phyloP scores from a whole-genome alignment of 1,140 invertebrate species.

The Eubasilissa regina region DNA sequence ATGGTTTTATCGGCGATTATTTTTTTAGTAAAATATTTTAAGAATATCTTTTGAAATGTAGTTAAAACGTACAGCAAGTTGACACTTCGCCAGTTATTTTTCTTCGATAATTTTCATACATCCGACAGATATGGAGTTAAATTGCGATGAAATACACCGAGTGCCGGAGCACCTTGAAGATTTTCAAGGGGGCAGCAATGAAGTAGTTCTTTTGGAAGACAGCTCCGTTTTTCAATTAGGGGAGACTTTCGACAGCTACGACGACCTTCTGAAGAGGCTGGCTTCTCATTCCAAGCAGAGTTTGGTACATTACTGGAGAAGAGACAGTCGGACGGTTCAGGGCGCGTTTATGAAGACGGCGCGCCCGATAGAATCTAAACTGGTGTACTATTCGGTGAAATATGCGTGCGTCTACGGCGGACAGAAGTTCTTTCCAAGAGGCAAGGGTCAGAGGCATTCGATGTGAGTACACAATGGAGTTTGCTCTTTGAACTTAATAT shows the following conservation, averaged over 20 bases:
- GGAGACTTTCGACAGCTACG: slow-evolving; percentile 69
- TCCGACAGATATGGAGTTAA: background rate
- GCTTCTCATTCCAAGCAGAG: slow-evolving; percentile 66
- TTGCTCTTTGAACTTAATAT: background rate
- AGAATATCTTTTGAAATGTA: slow-evolving; percentile 7
- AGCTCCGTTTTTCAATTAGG: slow-evolving; percentile 62
- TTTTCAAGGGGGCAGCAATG: background rate
- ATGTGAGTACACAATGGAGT: slow-evolving; percentile 45
- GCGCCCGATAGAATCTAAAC: slow-evolving; percentile 65
- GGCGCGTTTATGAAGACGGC: slow-evolving; percentile 71
- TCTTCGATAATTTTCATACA: background rate
- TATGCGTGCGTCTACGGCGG: slow-evolving; percentile 71
- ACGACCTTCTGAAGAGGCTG: slow-evolving; percentile 64
- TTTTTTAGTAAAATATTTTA: background rate
- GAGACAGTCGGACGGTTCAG: slow-evolving; percentile 69
- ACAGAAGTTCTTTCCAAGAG: slow-evolving; percentile 68
- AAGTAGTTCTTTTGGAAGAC: slow-evolving; percentile 40
- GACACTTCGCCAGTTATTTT: background rate
- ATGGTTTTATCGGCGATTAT: slow-evolving; percentile 27
- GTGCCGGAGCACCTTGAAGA: slow-evolving; percentile 1
- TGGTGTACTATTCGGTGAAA: slow-evolving; percentile 71
- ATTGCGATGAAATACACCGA: slow-evolving; percentile 16
- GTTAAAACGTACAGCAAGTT: background rate
- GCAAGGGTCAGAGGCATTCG: slow-evolving; percentile 64
- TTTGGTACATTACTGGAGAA: slow-evolving; percentile 69